Evolutionary conservation across 2,888 invertebrate genomes (phyloP), one percentile per base, ranked within the genome.

Genomic region (Bombylius major): DNA sequence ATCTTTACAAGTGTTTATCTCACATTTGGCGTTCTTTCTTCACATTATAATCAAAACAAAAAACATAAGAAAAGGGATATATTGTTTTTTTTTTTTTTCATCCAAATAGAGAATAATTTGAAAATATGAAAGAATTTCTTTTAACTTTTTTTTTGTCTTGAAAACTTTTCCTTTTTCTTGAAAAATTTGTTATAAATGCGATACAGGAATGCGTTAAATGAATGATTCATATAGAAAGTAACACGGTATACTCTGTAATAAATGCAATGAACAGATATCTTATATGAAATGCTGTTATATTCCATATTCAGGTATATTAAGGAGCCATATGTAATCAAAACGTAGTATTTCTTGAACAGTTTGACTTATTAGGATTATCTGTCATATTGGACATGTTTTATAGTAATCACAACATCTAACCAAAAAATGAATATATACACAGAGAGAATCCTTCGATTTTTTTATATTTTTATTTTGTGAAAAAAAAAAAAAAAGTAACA

Each of bases 311-410:
- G 42, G 48, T 34, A 54, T 13, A 23, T 23, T 23, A 23, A 14
- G 51, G 39, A 44, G 47, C 50, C 49, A 50, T 23, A 23, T 55
- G 51, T 45, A 56, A 52, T 57, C 51, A 51, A 51, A 58, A 58
- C 56, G 51, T 23, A 23, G 23, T 23, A 56, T 54, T 56, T 50
- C 49, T 51, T 39, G 36, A 48, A 51, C 56, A 50, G 51, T 56
- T 59, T 59, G 56, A 59, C 56, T 56, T 59, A 59, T 59, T 50
- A 50, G 53, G n/a, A 50, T 55, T 53, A 59, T 59, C 56, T 50
- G 53, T 59, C 59, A 59, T 59, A 55, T 55, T 33, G 46, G 56
- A 54, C 53, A 54, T 58, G 45, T 59, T 53, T 50, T 12, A 12
- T 4, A 39, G 39, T 5, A 23, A 23, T 23, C 23, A 23, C 23